Percentiles rank a stretch among this genome's conserved stretches.
Conservation (phyloP, 2,888 invertebrate species). For the Drosophila parthenogenetica region DNA sequence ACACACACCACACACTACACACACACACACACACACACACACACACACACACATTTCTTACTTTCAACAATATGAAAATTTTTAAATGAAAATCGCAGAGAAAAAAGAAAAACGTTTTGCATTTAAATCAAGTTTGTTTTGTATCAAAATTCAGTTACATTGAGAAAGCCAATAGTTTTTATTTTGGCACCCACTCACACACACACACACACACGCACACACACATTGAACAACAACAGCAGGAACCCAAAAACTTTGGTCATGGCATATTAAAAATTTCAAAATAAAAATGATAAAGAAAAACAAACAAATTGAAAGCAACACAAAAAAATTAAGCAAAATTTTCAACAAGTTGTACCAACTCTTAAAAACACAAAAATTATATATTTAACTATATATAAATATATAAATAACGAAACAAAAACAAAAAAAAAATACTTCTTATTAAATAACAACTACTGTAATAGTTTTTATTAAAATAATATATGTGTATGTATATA, state of each 20-base stretch:
- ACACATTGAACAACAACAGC: slow-evolving; percentile 34
- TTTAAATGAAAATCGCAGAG: slow-evolving; percentile 27
- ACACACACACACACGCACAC: background rate
- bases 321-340: slow-evolving; percentile 35
- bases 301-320: slow-evolving; percentile 21
- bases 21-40: background rate
- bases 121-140: slow-evolving; percentile 57
- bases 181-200: slow-evolving; percentile 19
- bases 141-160: slow-evolving; percentile 65
- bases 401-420: slow-evolving; percentile 17
- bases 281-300: slow-evolving; percentile 14
- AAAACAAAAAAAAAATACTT: slow-evolving; percentile 52
- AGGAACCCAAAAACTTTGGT: slow-evolving; percentile 14
- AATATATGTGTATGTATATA: slow-evolving; percentile 22
- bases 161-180: slow-evolving; percentile 28
- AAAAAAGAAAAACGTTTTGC: slow-evolving; percentile 26
- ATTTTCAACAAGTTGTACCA: slow-evolving; percentile 56
- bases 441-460: slow-evolving; percentile 73
- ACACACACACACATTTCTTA: slow-evolving; percentile 11
- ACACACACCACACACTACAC: slow-evolving; percentile 4
- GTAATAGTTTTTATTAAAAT: slow-evolving; percentile 78
- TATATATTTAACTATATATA: slow-evolving; percentile 17
- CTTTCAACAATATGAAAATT: slow-evolving; percentile 19
- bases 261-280: slow-evolving; percentile 17
- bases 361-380: slow-evolving; percentile 36